A percentile compares a stretch with the other conserved stretches of the same genome.
Evolutionary conservation across 2,113 vertebrate species (phyloP).

Genomic region (Prunella fulvescens): DNA sequence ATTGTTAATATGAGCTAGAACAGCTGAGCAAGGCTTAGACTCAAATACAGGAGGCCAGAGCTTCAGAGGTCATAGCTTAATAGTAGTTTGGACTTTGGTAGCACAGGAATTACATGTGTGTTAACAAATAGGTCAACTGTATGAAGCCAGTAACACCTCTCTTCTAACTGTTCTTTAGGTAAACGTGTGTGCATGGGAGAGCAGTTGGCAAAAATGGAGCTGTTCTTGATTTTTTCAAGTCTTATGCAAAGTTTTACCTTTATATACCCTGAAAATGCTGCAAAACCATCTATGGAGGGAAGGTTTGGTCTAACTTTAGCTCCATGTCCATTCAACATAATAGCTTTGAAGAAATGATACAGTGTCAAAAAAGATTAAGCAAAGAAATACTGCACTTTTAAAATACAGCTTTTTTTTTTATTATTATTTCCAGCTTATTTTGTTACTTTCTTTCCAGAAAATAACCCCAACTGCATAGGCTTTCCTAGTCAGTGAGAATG

Average conservation of each 20-base stretch:
- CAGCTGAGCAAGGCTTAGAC: not conserved
- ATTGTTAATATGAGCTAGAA: not conserved
- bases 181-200: slow-evolving; percentile 95
- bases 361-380: not conserved
- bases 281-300: slow-evolving; percentile 80
- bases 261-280: slow-evolving; percentile 74
- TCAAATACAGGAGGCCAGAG: not conserved
- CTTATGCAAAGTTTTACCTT: slow-evolving; percentile 89
- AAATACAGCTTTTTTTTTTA: not conserved
- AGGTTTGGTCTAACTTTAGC: slow-evolving; percentile 91
- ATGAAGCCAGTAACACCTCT: not conserved
- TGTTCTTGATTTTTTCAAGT: slow-evolving; percentile 87
- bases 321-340: slow-evolving; percentile 80
- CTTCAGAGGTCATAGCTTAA: not conserved
- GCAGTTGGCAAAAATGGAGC: slow-evolving; percentile 95
- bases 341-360: slow-evolving; percentile 66
- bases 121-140: not conserved
- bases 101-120: not conserved
- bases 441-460: not conserved
- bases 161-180: slow-evolving; percentile 71
- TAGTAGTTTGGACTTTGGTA: not conserved
- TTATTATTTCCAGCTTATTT: not conserved
- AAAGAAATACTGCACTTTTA: not conserved
- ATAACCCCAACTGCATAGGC: not conserved
- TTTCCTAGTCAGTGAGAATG: not conserved